Evolutionary conservation across 2,888 invertebrate species (phyloP).

Genomic region (Teleogryllus oceanicus): DNA sequence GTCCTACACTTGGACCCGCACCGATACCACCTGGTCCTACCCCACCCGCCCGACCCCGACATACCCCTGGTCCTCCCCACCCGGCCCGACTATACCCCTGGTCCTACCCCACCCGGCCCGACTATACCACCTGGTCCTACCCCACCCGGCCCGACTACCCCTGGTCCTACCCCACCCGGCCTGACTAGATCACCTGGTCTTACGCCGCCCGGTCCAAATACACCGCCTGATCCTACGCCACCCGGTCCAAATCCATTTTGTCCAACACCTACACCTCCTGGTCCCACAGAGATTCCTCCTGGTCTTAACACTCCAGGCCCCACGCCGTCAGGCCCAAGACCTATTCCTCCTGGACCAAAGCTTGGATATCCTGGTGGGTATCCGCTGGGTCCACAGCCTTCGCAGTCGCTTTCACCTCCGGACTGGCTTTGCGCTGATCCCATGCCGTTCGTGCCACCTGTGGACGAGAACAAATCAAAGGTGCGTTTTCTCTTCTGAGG

Average conservation of each 20-base stretch:
- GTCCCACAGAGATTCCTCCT: constrained; percentile 28
- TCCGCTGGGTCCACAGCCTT: constrained; percentile 32
- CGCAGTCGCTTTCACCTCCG: constrained; percentile 40
- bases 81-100: background rate
- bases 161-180: background rate
- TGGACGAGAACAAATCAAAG: background rate
- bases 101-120: background rate
- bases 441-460: constrained; percentile 79
- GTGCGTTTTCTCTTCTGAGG: too few relatives aligned
- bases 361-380: constrained; percentile 29
- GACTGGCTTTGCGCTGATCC: constrained; percentile 87
- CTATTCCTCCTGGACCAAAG: constrained; percentile 12
- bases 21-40: constrained; percentile 26
- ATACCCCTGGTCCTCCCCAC: background rate
- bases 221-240: constrained; percentile 24
- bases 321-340: constrained; percentile 27
- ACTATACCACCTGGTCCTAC: background rate
- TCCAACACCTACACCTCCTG: constrained; percentile 28
- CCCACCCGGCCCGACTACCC: background rate
- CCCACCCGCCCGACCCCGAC: too few relatives aligned
- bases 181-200: background rate
- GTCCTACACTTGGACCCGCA: background rate
- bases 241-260: constrained; percentile 3
- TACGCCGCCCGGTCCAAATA: background rate
- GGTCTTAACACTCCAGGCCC: constrained; percentile 36